phyloP scores from a whole-genome alignment of 2,113 vertebrate species.

The Thunnus maccoyii region DNA sequence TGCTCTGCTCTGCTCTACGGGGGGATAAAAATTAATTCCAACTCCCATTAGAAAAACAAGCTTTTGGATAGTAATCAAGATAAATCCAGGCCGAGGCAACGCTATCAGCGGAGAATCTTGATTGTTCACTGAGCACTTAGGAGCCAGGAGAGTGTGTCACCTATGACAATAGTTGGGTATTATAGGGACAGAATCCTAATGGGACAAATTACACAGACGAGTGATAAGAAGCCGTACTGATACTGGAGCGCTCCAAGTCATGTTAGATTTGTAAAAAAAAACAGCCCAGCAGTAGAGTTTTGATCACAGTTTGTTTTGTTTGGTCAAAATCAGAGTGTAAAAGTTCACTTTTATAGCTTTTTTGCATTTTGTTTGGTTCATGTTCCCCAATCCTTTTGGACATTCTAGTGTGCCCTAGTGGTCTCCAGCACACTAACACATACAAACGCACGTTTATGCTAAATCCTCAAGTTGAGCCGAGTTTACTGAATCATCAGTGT shows the following conservation, averaged over 20 bases:
- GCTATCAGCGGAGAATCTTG: conserved; percentile 55
- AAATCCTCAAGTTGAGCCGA: not conserved
- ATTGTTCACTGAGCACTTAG: conserved; percentile 62
- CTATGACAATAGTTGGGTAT: conserved; percentile 47
- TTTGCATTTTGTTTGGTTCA: not conserved
- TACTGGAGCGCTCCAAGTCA: conserved; percentile 16
- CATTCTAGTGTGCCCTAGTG: not conserved
- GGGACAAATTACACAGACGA: conserved; percentile 53
- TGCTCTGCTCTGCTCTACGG: not conserved
- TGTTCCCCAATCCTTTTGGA: not conserved
- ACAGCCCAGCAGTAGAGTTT: not conserved
- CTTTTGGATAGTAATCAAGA: conserved; percentile 66
- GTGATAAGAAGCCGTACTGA: conserved; percentile 40
- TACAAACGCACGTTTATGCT: not conserved
- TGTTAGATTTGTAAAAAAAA: not conserved
- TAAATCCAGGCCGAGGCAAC: conserved; percentile 23
- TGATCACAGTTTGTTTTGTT: not conserved
- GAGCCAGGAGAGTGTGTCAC: conserved; percentile 57
- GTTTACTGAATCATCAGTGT: not conserved
- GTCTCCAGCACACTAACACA: not conserved
- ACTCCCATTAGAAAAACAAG: conserved; percentile 63
- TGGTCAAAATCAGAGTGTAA: not conserved
- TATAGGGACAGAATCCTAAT: conserved; percentile 55
- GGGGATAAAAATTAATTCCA: conserved; percentile 56
- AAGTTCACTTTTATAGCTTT: not conserved